Conservation (phyloP, 1,140 invertebrate species). For the Rhopalosiphum maidis region DNA sequence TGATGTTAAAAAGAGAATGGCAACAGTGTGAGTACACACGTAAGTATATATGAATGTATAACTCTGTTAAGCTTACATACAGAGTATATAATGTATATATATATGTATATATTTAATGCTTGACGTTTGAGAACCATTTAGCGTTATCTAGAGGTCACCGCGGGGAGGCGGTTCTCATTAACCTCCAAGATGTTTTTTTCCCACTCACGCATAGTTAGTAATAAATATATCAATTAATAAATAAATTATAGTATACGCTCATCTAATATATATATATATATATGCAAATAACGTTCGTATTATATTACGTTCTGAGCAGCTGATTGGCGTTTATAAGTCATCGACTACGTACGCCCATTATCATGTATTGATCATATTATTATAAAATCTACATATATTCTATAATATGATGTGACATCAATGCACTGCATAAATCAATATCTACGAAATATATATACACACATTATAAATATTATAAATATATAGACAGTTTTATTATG, state of each 20-base stretch:
- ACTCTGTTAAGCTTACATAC: neutral
- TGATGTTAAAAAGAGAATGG: slow-evolving; percentile 24
- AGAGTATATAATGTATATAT: neutral
- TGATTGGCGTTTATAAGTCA: neutral
- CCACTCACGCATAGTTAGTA: neutral
- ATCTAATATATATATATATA: neutral
- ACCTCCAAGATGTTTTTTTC: neutral
- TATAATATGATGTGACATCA: neutral
- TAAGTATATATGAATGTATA: neutral
- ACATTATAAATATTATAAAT: too few species aligned
- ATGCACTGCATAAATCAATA: neutral
- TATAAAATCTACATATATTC: neutral
- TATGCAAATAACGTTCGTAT: neutral
- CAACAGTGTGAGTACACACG: neutral
- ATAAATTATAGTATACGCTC: neutral
- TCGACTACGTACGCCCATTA: neutral
- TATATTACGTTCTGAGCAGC: neutral
- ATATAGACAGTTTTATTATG: neutral
- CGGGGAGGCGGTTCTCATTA: slow-evolving; percentile 26
- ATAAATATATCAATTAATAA: slow-evolving; percentile 14
- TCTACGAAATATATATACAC: too few species aligned
- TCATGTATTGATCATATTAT: neutral
- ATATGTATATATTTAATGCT: neutral
- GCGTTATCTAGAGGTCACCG: neutral
- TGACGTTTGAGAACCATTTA: slow-evolving; percentile 20